Base-by-base conservation (phyloP, 2,888 invertebrate genomes). In the Brenthis daphne region DNA sequence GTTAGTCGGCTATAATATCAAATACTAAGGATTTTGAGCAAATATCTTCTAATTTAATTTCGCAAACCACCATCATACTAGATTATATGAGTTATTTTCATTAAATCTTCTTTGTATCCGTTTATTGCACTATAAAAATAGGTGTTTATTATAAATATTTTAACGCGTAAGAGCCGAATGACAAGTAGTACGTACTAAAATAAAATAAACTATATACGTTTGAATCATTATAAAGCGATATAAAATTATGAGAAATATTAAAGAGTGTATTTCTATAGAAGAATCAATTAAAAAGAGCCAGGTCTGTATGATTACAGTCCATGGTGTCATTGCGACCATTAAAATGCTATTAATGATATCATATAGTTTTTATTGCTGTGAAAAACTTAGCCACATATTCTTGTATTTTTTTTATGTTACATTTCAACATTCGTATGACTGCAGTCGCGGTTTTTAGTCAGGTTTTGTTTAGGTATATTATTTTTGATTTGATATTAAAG, bases 321-420 rank as follows among this genome's bases (percentile, higher is more conserved):
- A n/a, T 57, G 66, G 29, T 63, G 58, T 54, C 64, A 67, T 55
- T 55, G 60, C 16, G 50, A n/a, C 65, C 64, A 67, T 67, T 70
- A 70, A 70, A 64, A 55, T 54, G 33, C 54, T 43, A 70, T 64
- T 58, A 56, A 70, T 56, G 67, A n/a, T 58, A 70, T 48, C 70
- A 64, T 56, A 60, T 56, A 51, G 55, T 63, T 67, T 70, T 70
- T 70, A 70, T 64, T 64, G 64, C 58, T n/a, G 53, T 66, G 63
- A 70, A 55, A 65, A 50, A 64, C 64, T 54, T 51, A 50, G 47
- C n/a, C 37, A n/a, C n/a, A 61, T 20, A 16, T 6, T 24, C 13
- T 43, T 20, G 24, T 43, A 16, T 37, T 61, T 63, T 61, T 6
- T 53, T 43, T 43, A 14, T 53, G 1, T 16, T 60, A 50, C 24